Percentiles rank a stretch among this genome's conserved stretches.
phyloP scores from a whole-genome alignment of 2,888 invertebrate species.

The Drosophila atripex region DNA sequence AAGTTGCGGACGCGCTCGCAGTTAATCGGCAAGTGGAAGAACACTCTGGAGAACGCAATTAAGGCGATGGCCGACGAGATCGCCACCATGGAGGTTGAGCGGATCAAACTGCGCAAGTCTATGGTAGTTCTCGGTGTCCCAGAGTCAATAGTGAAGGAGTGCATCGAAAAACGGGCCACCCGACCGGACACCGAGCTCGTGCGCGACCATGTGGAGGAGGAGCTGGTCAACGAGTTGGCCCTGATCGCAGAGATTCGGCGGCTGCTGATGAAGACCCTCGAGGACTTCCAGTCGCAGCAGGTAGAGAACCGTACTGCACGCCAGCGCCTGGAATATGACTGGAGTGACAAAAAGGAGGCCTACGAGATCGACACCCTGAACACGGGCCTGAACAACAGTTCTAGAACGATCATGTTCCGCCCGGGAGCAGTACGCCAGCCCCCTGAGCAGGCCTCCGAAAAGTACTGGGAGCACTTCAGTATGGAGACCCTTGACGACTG shows the following conservation, averaged over 20 bases:
- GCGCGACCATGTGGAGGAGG: slow-evolving; percentile 90
- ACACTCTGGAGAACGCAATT: slow-evolving; percentile 89
- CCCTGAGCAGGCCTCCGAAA: slow-evolving; percentile 92
- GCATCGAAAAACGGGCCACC: slow-evolving; percentile 88
- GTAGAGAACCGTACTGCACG: slow-evolving; percentile 91
- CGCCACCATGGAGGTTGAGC: slow-evolving; percentile 87
- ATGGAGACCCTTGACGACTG: slow-evolving; percentile 90
- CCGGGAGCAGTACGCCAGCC: slow-evolving; percentile 92
- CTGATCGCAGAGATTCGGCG: slow-evolving; percentile 88
- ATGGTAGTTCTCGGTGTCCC: slow-evolving; percentile 88
- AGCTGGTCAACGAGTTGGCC: slow-evolving; percentile 90
- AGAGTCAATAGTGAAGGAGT: slow-evolving; percentile 90
- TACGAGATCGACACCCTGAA: slow-evolving; percentile 90
- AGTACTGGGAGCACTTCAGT: slow-evolving; percentile 94
- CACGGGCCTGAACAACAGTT: slow-evolving; percentile 88
- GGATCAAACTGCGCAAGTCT: slow-evolving; percentile 88
- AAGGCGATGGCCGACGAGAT: slow-evolving; percentile 89
- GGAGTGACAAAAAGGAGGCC: slow-evolving; percentile 94
- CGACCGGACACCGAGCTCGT: slow-evolving; percentile 90
- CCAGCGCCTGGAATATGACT: slow-evolving; percentile 93
- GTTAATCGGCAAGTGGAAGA: slow-evolving; percentile 90
- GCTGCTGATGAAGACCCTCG: slow-evolving; percentile 86
- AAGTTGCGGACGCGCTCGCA: slow-evolving; percentile 87
- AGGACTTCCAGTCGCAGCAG: slow-evolving; percentile 89
- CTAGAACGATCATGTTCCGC: slow-evolving; percentile 89